phyloP scores from a whole-genome alignment of 1,140 invertebrate species.

The Diuraphis noxia region DNA sequence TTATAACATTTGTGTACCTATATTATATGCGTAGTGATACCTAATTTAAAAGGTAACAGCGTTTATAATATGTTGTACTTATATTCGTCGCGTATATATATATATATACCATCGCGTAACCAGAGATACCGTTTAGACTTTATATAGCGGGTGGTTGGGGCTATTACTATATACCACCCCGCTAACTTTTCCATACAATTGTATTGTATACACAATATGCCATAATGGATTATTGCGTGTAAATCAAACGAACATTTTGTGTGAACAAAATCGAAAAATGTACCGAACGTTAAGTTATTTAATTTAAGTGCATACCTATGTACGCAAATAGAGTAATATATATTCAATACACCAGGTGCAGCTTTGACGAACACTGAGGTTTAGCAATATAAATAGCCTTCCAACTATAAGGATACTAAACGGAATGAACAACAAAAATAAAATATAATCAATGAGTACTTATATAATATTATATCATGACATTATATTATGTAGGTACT shows the following conservation, averaged over 20 bases:
- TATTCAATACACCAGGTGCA: background rate
- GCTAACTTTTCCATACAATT: background rate
- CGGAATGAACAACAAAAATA: background rate
- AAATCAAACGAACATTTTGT: background rate
- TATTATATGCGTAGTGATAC: background rate
- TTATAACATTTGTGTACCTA: slow-evolving; percentile 29
- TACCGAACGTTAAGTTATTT: background rate
- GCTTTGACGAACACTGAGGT: background rate
- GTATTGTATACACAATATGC: too few relatives aligned
- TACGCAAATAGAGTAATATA: background rate
- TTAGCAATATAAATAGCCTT: background rate
- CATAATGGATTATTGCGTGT: background rate
- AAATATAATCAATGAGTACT: background rate
- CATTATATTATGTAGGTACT: background rate
- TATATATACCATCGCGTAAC: too few relatives aligned
- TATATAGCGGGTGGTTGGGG: background rate
- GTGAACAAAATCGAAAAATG: background rate
- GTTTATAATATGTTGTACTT: background rate
- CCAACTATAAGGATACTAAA: background rate
- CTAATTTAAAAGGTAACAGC: background rate
- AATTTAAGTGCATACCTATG: background rate
- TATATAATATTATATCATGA: background rate
- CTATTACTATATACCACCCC: background rate
- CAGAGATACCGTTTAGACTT: background rate
- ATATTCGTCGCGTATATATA: background rate